Base-by-base conservation (phyloP, 2,113 vertebrate genomes). In the Callocephalon fimbriatum region DNA sequence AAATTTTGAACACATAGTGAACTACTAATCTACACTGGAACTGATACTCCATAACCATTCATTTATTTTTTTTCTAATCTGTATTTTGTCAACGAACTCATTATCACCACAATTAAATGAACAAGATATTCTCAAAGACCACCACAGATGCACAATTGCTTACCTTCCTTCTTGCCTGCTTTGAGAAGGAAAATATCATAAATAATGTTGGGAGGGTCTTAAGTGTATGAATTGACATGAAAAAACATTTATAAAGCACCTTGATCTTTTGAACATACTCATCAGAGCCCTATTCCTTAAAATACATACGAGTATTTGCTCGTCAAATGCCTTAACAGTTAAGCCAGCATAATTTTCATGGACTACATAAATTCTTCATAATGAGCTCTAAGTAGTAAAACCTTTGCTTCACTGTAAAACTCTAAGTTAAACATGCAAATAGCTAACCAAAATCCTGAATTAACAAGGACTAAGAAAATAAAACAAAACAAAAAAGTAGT, bases 161-260 rank as follows among this genome's bases (percentile, higher is more conserved):
- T 84, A 74, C 53, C 74, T 83, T 83, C 21, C n/a, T 71, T 93
- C 54, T 40, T 83, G 66, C 22, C 35, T 40, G 42, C 23, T 90
- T n/a, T 29, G 22, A 94, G n/a, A 62, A 77, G 9, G 15, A 86
- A 85, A 76, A n/a, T 9, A 62, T 6, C 23, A 59, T 35, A 61
- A 90, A 91, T 35, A 78, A 56, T 1, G 0, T 13, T 0, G 0
- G 10, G 4, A 91, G 6, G 1, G 18, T 48, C 56, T 90, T 82
- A 63, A 7, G 47, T 10, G 12, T 45, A 58, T 63, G 45, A 86
- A 10, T 78, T 58, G 53, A 12, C 11, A 20, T 32, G n/a, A 56
- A 16, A 65, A 92, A 91, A 38, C 54, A 77, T 22, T 78, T 40
- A 14, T 7, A 15, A 62, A 68, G 47, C 8, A 88, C 12, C 25